A percentile compares a stretch with the other conserved stretches of the same genome.
phyloP scores from a whole-genome alignment of 1,140 invertebrate species.

The Rhynchophorus ferrugineus region DNA sequence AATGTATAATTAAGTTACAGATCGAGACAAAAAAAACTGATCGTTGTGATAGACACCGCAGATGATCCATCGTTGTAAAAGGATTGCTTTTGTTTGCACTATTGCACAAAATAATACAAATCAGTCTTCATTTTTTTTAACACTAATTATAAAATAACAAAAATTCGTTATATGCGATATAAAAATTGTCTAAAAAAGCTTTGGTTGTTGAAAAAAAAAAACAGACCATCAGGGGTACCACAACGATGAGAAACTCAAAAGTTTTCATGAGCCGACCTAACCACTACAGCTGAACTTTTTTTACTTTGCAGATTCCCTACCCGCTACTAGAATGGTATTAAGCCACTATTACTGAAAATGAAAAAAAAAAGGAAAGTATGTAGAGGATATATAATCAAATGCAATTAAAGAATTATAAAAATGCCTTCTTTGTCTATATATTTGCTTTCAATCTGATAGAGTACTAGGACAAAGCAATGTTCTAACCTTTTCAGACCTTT shows the following conservation, averaged over 20 bases:
- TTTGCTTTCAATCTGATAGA: neutral
- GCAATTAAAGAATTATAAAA: neutral
- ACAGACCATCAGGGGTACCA: neutral
- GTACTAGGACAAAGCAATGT: neutral
- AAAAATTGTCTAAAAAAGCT: neutral
- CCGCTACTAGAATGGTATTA: conserved; percentile 3
- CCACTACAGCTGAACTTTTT: neutral
- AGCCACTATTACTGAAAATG: neutral
- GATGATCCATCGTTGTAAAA: neutral
- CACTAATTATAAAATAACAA: too few species aligned
- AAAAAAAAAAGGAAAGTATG: neutral
- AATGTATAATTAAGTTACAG: neutral
- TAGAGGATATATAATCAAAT: neutral
- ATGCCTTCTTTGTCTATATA: neutral
- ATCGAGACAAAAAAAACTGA: neutral
- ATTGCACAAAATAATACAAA: neutral
- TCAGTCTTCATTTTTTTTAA: too few species aligned
- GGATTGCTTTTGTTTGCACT: neutral
- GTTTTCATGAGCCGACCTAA: neutral
- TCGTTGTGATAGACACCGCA: neutral
- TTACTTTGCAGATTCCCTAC: neutral
- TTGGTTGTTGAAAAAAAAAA: neutral
- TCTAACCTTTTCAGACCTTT: conserved; percentile 7
- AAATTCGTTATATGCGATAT: too few species aligned
- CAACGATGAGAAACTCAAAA: neutral